phyloP scores from a whole-genome alignment of 2,888 invertebrate genomes.

The Pedicia rivosa region DNA sequence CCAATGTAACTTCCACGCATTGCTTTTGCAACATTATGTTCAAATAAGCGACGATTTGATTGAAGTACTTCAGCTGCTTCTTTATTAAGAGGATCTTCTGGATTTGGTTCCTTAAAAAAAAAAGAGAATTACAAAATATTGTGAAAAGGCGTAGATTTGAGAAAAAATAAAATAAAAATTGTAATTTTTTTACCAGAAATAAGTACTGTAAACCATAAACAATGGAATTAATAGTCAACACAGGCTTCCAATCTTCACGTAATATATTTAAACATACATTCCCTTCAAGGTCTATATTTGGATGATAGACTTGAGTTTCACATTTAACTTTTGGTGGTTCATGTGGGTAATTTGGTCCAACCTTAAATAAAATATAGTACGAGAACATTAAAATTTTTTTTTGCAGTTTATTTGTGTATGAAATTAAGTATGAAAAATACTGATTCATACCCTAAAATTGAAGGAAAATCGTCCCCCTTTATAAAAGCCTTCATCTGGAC shows the following conservation, averaged over 20 bases:
- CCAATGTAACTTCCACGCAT: conserved; percentile 95
- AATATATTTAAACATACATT: conserved; percentile 96
- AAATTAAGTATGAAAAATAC: too few species aligned
- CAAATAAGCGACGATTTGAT: conserved; percentile 83
- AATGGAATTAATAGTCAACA: conserved; percentile 92
- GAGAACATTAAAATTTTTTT: conserved; percentile 1
- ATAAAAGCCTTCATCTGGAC: conserved; percentile 96
- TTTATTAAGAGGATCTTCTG: conserved; percentile 96
- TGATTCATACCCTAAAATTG: conserved; percentile 72
- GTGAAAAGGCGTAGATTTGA: conserved; percentile 7
- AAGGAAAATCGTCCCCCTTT: conserved; percentile 87
- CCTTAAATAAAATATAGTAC: conserved; percentile 34
- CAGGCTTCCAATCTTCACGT: conserved; percentile 98
- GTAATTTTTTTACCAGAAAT: conserved; percentile 51
- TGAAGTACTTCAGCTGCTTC: conserved; percentile 96
- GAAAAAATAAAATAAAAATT: conserved; percentile 9
- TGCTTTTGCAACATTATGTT: conserved; percentile 89
- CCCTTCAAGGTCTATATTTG: conserved; percentile 95
- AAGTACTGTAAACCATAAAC: conserved; percentile 96
- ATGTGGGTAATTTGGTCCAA: conserved; percentile 95
- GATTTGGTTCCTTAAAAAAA: conserved; percentile 77
- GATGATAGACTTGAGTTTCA: conserved; percentile 94
- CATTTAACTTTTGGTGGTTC: conserved; percentile 98
- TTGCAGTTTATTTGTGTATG: too few species aligned
- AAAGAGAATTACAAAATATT: conserved; percentile 8